Conservation (phyloP, 2,113 vertebrate species). For the Bungarus multicinctus region DNA sequence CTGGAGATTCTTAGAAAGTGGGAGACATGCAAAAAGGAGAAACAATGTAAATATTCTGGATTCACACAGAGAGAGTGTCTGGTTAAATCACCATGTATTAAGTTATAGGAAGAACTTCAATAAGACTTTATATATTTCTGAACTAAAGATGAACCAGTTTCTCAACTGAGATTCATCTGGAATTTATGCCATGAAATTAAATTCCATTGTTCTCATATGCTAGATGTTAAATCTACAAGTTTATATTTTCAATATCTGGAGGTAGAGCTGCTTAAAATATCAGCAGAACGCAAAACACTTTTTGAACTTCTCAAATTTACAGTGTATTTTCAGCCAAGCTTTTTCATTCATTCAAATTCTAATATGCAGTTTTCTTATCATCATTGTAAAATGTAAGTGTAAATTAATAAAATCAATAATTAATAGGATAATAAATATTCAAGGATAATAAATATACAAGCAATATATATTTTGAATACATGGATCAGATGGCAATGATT, state of each 20-base stretch:
- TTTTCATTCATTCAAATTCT: not conserved
- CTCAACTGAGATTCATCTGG: not conserved
- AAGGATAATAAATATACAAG: not conserved
- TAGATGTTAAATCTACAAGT: not conserved
- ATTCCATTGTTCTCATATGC: not conserved
- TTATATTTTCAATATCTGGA: not conserved
- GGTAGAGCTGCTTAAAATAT: not conserved
- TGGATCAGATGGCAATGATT: not conserved
- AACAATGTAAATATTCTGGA: conserved; percentile 26
- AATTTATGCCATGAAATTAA: not conserved
- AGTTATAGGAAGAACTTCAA: not conserved
- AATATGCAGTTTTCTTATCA: not conserved
- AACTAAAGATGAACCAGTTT: not conserved
- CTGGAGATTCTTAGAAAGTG: not conserved
- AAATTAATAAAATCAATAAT: not conserved
- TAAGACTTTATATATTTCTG: conserved; percentile 7
- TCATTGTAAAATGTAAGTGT: not conserved
- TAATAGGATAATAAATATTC: not conserved
- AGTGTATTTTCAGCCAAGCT: not conserved
- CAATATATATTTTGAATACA: not conserved
- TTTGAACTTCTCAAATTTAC: not conserved
- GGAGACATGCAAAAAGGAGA: conserved; percentile 19
- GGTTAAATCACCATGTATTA: not conserved
- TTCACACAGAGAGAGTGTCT: conserved; percentile 15
- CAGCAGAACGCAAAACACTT: not conserved